Evolutionary conservation across 2,113 vertebrate genomes (phyloP), one percentile per base, ranked within the genome.

Genomic region (Chionomys nivalis): DNA sequence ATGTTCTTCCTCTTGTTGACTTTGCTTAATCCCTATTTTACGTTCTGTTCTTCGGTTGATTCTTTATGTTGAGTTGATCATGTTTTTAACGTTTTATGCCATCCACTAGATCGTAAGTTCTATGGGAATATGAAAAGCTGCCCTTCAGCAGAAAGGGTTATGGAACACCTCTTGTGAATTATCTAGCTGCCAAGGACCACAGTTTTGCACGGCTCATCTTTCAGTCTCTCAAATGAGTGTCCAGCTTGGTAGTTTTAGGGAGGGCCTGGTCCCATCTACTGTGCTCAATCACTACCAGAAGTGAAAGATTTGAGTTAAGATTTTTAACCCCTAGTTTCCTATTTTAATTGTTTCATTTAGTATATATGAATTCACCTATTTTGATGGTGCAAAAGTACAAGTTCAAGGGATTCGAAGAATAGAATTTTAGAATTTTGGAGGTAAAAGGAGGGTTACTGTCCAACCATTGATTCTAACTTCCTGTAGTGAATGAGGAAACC

Each of bases 271-370:
- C 72, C 16, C 11, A 94, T 42, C n/a, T 65, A 55, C 24, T 83
- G 5, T 66, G 79, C 39, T 93, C 33, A 90, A 5, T 58, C 58
- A 58, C 58, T 58, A 21, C 76, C 8, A 11, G 36, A 72, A 85
- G 5, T 21, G 23, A 96, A 90, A 83, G 39, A 8, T 90, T 26
- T 49, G 42, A 61, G 26, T 58, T 95, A 58, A 85, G 13, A 65
- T 76, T 93, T 63, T 87, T 47, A 83, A 93, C 3, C 24, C 44
- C 26, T 52, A 63, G 9, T 68, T 83, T 85, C 7, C 66, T 82
- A 91, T 87, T 87, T 85, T 52, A 89, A 93, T 28, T 16, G 49
- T 6, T 63, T 55, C 26, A 11, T 75, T 88, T 95, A 58, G 95
- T 76, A 83, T 85, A 47, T 23, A 24, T 89, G 31, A 89, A 94